These are phyloP conservation scores for Mactra quadrangularis DNA, from an alignment of 1,140 invertebrate species.

Conservation along the genomic window DNA sequence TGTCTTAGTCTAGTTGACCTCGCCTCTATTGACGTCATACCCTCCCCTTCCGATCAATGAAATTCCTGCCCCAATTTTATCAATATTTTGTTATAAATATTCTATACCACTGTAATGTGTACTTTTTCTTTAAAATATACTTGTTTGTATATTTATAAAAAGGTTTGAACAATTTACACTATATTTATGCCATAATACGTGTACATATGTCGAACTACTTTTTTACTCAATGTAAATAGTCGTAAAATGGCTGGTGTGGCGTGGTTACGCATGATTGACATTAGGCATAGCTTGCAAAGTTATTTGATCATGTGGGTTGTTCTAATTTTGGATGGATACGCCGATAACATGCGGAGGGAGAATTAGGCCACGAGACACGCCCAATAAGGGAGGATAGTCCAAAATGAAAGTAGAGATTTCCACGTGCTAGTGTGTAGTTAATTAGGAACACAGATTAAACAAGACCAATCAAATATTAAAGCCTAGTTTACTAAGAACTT, in stretches of 20 bases:
- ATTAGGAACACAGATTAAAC: too few species aligned
- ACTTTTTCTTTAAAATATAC: too few species aligned
- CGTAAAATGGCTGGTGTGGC: constrained; percentile 56
- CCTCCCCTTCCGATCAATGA: constrained; percentile 56
- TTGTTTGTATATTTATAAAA: too few species aligned
- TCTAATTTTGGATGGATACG: constrained; percentile 54
- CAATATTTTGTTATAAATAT: too few species aligned
- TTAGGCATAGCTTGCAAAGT: constrained; percentile 29
- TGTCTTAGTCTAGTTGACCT: constrained; percentile 51
- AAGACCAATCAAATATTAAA: too few species aligned
- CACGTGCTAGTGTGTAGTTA: too few species aligned
- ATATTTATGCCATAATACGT: not conserved
- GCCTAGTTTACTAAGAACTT: too few species aligned
- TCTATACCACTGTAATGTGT: too few species aligned
- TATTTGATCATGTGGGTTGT: constrained; percentile 52
- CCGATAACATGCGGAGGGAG: constrained; percentile 37
- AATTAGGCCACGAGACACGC: constrained; percentile 53
- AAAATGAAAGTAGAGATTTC: too few species aligned
- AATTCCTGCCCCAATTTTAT: constrained; percentile 20
- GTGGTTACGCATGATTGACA: constrained; percentile 52
- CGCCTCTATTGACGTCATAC: constrained; percentile 60
- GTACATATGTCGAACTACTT: constrained; percentile 31
- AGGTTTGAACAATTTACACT: not conserved
- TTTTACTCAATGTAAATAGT: constrained; percentile 23
- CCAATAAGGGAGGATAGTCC: constrained; percentile 19